Percentiles rank a stretch among this genome's conserved stretches.
Conservation (phyloP, 2,797 vertebrate genomes). For the Molossus molossus region DNA sequence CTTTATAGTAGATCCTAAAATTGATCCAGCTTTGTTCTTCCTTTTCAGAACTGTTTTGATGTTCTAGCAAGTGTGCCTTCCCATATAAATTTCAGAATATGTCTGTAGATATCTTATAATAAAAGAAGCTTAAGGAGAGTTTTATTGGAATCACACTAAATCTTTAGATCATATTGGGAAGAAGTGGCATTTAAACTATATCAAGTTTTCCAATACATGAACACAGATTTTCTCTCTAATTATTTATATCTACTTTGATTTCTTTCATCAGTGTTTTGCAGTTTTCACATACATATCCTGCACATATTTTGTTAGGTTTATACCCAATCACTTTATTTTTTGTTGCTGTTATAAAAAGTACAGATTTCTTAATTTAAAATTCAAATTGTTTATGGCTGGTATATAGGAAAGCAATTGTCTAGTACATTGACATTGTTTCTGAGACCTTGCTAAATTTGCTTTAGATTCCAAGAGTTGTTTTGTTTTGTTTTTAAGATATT, state of each 20-base stretch:
- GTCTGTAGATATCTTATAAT: neutral
- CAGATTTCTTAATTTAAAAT: slow-evolving; percentile 44
- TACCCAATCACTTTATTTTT: neutral
- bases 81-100: slow-evolving; percentile 26
- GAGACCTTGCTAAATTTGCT: slow-evolving; percentile 5
- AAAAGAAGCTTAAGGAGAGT: neutral
- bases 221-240: neutral
- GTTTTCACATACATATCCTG: neutral
- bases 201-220: neutral
- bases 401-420: neutral
- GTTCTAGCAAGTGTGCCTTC: neutral
- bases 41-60: slow-evolving; percentile 3
- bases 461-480: neutral
- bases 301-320: neutral
- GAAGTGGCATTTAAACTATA: neutral
- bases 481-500: slow-evolving; percentile 1
- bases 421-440: neutral
- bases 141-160: slow-evolving; percentile 3
- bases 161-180: slow-evolving; percentile 11
- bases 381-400: neutral
- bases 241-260: slow-evolving; percentile 20
- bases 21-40: neutral
- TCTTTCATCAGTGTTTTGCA: neutral
- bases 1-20: neutral
- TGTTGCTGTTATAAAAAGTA: neutral